Conservation (phyloP, 2,113 vertebrate species). For the Pampusana beccarii region DNA sequence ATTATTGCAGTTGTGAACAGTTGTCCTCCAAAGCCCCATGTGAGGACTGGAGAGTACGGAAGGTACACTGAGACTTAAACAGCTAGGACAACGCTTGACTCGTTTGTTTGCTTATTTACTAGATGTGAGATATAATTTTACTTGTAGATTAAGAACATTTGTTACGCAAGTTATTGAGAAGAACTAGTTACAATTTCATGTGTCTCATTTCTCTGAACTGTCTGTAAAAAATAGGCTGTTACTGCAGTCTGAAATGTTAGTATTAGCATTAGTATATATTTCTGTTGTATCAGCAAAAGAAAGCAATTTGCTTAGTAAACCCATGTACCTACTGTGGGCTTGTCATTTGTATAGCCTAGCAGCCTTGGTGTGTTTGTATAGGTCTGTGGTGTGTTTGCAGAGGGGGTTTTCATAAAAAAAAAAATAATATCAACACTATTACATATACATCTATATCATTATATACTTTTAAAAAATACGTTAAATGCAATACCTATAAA, state of each 20-base stretch:
- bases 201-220: background rate
- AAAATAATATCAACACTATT: background rate
- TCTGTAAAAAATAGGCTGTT: background rate
- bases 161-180: background rate
- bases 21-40: background rate
- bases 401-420: background rate
- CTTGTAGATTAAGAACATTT: background rate
- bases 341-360: background rate
- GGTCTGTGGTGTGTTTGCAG: background rate
- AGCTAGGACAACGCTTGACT: background rate
- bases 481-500: background rate
- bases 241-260: background rate
- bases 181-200: background rate
- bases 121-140: background rate
- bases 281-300: background rate
- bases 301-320: background rate
- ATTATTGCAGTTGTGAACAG: background rate
- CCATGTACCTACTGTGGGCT: background rate
- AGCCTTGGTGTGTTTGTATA: background rate
- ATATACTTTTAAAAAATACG: background rate
- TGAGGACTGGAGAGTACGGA: background rate
- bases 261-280: background rate
- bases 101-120: fast-evolving
- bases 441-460: background rate
- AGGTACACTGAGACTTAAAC: background rate